A percentile compares a stretch with the other conserved stretches of the same genome.
Evolutionary conservation across 2,113 vertebrate genomes (phyloP).

Genomic region (Pituophis catenifer): DNA sequence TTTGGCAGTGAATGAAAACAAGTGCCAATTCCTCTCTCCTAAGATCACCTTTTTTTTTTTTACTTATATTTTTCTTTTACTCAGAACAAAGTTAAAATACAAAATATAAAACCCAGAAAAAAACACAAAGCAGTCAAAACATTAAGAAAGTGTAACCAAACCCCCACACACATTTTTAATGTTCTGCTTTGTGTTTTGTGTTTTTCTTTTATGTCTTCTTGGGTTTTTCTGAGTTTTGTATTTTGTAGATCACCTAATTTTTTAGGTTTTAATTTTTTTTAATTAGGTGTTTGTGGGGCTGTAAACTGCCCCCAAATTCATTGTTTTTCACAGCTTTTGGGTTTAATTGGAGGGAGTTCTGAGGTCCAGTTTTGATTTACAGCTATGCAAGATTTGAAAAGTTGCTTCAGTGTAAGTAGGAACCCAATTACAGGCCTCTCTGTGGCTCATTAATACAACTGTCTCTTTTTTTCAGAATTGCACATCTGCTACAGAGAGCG

Average conservation of each 20-base stretch:
- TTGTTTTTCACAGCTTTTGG: background rate
- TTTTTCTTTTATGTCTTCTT: background rate
- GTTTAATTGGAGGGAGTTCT: background rate
- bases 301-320: background rate
- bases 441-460: background rate
- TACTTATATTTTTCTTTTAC: background rate
- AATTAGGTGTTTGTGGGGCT: background rate
- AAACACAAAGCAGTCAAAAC: background rate
- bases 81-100: background rate
- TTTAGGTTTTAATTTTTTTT: background rate
- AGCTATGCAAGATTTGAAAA: background rate
- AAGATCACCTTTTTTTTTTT: background rate
- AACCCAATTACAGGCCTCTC: background rate
- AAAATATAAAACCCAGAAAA: background rate
- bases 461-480: background rate
- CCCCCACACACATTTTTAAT: background rate
- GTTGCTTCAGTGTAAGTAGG: background rate
- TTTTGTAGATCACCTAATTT: background rate
- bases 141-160: background rate
- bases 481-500: background rate
- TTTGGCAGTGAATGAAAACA: accelerated
- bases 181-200: background rate
- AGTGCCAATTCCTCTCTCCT: accelerated
- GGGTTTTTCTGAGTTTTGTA: background rate
- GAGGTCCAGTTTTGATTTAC: background rate